These are phyloP conservation scores for Drosophila ambigua DNA, from an alignment of 1,140 invertebrate species.

Conservation along the genomic window DNA sequence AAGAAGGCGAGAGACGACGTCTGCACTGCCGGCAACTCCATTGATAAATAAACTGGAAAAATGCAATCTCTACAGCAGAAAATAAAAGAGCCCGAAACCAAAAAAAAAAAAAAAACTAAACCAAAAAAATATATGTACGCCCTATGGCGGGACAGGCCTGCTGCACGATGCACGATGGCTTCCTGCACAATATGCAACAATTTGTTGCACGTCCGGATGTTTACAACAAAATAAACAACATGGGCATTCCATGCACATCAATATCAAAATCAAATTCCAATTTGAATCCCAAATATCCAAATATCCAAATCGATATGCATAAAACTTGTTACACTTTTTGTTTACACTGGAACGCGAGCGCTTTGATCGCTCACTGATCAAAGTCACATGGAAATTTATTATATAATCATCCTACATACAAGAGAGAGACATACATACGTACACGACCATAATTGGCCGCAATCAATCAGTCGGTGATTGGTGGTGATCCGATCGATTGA, in stretches of 20 bases:
- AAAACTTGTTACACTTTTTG: constrained; percentile 68
- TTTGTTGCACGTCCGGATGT: constrained; percentile 80
- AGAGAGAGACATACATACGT: too few relatives aligned
- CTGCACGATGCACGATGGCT: constrained; percentile 45
- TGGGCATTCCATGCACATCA: constrained; percentile 46
- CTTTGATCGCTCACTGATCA: constrained; percentile 65
- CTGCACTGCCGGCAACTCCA: constrained; percentile 72
- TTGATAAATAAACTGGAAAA: constrained; percentile 76
- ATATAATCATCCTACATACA: constrained; percentile 52
- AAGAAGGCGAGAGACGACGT: constrained; percentile 56
- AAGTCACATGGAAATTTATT: constrained; percentile 75
- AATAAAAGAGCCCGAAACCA: constrained; percentile 9
- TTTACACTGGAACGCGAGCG: constrained; percentile 36
- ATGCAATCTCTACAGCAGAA: constrained; percentile 29
- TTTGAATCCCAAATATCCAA: constrained; percentile 34
- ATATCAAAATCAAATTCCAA: constrained; percentile 52
- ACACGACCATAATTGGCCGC: constrained; percentile 62
- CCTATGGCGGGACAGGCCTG: constrained; percentile 48
- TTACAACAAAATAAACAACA: constrained; percentile 79
- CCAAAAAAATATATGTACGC: constrained; percentile 54
- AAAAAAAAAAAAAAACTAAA: constrained; percentile 17
- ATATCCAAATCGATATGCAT: constrained; percentile 29
- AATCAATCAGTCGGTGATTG: constrained; percentile 68
- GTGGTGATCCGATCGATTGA: constrained; percentile 53
- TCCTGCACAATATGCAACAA: constrained; percentile 79